Conservation (phyloP, 2,888 invertebrate species). For the Theristus sp. region DNA sequence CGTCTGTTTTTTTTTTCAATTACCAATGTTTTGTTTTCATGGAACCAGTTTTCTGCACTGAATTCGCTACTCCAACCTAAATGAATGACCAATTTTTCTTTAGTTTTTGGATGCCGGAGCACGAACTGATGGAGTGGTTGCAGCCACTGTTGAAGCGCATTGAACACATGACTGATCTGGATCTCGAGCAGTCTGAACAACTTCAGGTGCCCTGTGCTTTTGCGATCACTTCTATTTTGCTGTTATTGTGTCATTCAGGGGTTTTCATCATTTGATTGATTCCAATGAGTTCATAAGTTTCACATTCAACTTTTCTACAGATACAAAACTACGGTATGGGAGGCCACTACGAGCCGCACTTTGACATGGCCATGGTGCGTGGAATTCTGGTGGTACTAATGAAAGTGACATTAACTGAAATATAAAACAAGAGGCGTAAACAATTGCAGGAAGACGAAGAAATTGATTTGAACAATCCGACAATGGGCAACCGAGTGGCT, state of each 20-base stretch:
- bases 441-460: constrained; percentile 27
- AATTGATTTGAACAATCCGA: constrained; percentile 26
- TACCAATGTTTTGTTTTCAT: no score
- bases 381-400: constrained; percentile 4
- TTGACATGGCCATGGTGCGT: constrained; percentile 42
- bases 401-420: no score
- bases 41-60: no score
- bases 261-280: no score
- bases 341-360: constrained; percentile 94
- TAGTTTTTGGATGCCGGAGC: neutral
- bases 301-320: no score
- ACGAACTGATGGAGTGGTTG: neutral
- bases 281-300: no score
- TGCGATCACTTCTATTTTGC: no score
- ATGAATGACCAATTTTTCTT: no score
- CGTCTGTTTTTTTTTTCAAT: neutral
- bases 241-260: neutral
- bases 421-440: no score
- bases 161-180: neutral
- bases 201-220: neutral
- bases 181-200: neutral
- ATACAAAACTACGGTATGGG: constrained; percentile 50
- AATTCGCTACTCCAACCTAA: no score
- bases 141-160: neutral
- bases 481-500: constrained; percentile 33